Base-by-base conservation (phyloP, 2,888 invertebrate species). In the Lepidonotus clava region DNA sequence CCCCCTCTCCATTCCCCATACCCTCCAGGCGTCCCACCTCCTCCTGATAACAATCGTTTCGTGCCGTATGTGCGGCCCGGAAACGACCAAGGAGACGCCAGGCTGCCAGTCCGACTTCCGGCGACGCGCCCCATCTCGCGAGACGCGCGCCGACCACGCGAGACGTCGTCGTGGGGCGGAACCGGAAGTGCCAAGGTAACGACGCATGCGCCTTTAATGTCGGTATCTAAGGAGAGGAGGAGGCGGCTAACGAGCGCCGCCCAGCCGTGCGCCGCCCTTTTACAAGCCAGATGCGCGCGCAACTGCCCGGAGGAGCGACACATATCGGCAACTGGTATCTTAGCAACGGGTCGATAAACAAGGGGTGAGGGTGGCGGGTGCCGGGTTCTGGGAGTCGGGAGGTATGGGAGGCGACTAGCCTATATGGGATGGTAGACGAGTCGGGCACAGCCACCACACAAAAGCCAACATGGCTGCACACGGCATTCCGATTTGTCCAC, bases 111-210 rank as follows among this genome's bases (percentile, higher is more conserved):
- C 21, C 61, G 28, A 28, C 61, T 4, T 61, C 61, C 61, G 61
- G 53, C n/a, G 1, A n/a, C 6, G 46, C 6, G 46, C 8, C 46
- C 46, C 8, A 11, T 46, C 46, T 46, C 46, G 46, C 18, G 46
- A 46, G 46, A 46, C 6, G 46, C 46, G 61, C 28, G 21, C 28
- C 24, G 61, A n/a, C 32, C 61, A 11, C 61, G 61, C 61, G 61
- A 61, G 61, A 61, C 32, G 28, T 61, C 28, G 61, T 24, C 61
- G 28, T 32, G 61, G 61, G 28, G 61, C 61, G 14, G 61, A 11
- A 61, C 61, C 61, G 61, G 61, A 61, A 61, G 61, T 61, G 61
- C 61, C 61, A 61, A 61, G 61, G 61, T 61, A 61, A 61, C 24
- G 61, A 61, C 61, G 61, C 61, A 6, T 61, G 61, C 24, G 28